Evolutionary conservation across 1,140 invertebrate genomes (phyloP).

Genomic region (Heliconius himera): DNA sequence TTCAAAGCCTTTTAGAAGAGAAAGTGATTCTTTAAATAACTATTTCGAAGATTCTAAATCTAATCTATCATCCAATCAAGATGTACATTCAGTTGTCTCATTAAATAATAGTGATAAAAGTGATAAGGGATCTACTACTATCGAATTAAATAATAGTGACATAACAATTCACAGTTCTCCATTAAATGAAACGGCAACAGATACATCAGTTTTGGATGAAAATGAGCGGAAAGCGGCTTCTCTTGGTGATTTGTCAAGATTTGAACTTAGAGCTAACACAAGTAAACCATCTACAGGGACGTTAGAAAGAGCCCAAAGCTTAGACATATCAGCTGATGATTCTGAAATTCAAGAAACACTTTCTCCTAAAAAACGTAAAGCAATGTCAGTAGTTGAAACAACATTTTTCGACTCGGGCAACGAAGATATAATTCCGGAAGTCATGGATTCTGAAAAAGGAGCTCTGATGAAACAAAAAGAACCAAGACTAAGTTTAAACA

Average conservation of each 20-base stretch:
- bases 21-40: conserved; percentile 80
- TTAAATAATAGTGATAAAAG: conserved; percentile 77
- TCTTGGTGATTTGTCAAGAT: conserved; percentile 89
- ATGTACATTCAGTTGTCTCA: conserved; percentile 75
- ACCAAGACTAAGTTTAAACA: conserved; percentile 83
- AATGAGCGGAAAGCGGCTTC: conserved; percentile 90
- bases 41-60: conserved; percentile 80
- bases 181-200: conserved; percentile 77
- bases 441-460: conserved; percentile 67
- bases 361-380: conserved; percentile 87
- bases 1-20: conserved; percentile 73
- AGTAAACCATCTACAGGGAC: conserved; percentile 79
- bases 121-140: conserved; percentile 79
- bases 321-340: conserved; percentile 88
- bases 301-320: conserved; percentile 90
- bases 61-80: conserved; percentile 77
- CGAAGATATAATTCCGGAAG: conserved; percentile 68
- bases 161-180: conserved; percentile 88
- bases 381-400: conserved; percentile 80
- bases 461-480: conserved; percentile 82
- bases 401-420: conserved; percentile 72
- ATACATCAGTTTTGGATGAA: conserved; percentile 82
- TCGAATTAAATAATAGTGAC: conserved; percentile 87
- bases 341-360: conserved; percentile 80
- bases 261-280: conserved; percentile 83